These are phyloP conservation scores for Euphonia xanthogaster DNA, from an alignment of 2,797 vertebrate genomes.

Conservation along the genomic window DNA sequence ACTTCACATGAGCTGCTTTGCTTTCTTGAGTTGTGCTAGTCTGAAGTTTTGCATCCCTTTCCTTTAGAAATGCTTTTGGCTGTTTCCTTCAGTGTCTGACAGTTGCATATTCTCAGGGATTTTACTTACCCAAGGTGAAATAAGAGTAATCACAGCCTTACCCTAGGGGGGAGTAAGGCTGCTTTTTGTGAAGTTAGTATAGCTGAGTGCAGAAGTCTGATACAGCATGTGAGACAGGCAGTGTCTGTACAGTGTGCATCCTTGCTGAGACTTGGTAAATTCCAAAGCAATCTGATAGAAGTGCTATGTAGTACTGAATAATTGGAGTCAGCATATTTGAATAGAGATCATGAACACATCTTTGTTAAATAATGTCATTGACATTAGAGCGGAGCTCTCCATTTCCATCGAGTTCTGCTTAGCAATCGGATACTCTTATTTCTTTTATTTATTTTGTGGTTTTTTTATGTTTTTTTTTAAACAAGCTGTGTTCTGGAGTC, in stretches of 20 bases:
- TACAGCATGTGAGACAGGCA: background rate
- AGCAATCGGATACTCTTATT: background rate
- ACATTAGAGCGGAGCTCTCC: background rate
- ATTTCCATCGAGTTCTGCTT: background rate
- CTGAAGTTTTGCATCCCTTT: background rate
- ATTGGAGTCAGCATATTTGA: background rate
- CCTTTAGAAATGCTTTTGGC: background rate
- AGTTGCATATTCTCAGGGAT: conserved; percentile 73
- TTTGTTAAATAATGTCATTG: background rate
- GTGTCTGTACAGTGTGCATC: background rate
- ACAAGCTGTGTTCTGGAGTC: background rate
- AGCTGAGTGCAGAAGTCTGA: background rate
- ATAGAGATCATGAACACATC: background rate
- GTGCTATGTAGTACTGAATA: background rate
- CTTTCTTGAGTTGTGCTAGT: background rate
- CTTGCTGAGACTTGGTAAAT: conserved; percentile 5
- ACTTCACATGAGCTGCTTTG: background rate
- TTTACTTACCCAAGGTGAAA: conserved; percentile 49
- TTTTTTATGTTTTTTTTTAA: background rate
- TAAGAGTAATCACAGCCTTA: conserved; percentile 6
- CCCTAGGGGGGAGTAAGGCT: background rate
- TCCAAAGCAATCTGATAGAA: conserved; percentile 39
- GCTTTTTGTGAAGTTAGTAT: background rate
- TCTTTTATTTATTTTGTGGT: conserved; percentile 45
- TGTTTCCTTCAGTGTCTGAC: conserved; percentile 31